Percentiles rank a stretch among this genome's conserved stretches.
phyloP scores from a whole-genome alignment of 2,113 vertebrate genomes.

The Mirounga angustirostris region DNA sequence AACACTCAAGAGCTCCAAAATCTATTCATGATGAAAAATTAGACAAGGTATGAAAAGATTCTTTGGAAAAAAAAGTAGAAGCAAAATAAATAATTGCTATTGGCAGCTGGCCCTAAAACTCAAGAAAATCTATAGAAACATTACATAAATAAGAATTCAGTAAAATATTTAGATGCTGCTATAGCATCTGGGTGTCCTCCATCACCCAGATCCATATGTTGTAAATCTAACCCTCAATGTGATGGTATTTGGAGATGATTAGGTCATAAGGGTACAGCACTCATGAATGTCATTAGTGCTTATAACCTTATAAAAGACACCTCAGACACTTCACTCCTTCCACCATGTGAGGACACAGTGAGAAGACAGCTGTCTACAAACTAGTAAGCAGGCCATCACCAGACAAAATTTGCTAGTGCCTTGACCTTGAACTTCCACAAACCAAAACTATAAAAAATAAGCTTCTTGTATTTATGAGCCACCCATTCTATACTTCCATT shows the following conservation, averaged over 20 bases:
- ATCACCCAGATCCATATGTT: fast-evolving
- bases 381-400: not conserved
- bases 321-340: not conserved
- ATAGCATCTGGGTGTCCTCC: not conserved
- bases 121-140: not conserved
- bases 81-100: not conserved
- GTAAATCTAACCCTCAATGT: not conserved
- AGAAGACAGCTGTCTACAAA: not conserved
- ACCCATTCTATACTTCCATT: not conserved
- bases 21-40: not conserved
- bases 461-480: not conserved
- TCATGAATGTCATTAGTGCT: not conserved
- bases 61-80: not conserved
- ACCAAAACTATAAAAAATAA: not conserved
- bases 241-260: not conserved
- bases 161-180: not conserved
- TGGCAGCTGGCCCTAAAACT: not conserved
- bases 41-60: not conserved
- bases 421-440: not conserved
- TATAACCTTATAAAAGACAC: not conserved
- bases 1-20: not conserved
- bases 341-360: not conserved
- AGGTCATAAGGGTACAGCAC: not conserved
- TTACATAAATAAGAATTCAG: not conserved
- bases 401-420: not conserved